phyloP scores from a whole-genome alignment of 2,797 vertebrate genomes.

The Microctenopoma lineatum region DNA sequence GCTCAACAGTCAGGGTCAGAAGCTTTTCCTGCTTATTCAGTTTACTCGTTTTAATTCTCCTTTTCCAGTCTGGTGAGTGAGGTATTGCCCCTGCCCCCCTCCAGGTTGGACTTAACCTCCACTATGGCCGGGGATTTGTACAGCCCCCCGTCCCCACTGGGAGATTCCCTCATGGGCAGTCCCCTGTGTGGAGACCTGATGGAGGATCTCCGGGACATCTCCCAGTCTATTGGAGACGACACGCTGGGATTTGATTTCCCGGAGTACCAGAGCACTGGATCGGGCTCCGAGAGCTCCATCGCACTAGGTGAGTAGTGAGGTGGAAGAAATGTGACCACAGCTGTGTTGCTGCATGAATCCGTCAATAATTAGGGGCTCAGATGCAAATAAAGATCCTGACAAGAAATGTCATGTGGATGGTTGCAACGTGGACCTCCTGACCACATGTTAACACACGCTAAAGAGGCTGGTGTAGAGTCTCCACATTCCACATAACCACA shows the following conservation, averaged over 20 bases:
- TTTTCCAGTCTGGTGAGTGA: conserved; percentile 73
- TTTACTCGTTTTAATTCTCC: not conserved
- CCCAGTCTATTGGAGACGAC: conserved; percentile 87
- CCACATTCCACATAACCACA: not conserved
- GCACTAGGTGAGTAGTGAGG: conserved; percentile 75
- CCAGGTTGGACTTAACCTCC: conserved; percentile 41
- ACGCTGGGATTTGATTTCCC: conserved; percentile 86
- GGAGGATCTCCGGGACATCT: conserved; percentile 88
- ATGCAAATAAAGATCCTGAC: not conserved
- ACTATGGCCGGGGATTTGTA: conserved; percentile 88
- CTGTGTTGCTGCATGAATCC: not conserved
- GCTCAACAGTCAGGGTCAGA: not conserved
- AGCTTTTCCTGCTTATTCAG: not conserved
- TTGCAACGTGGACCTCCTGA: conserved; percentile 16
- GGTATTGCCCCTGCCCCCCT: conserved; percentile 9
- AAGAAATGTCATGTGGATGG: not conserved
- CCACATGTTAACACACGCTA: not conserved
- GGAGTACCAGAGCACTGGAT: conserved; percentile 87
- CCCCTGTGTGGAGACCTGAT: conserved; percentile 92
- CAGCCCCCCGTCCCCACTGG: conserved; percentile 86
- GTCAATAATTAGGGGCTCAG: not conserved
- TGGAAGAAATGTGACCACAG: too few relatives aligned
- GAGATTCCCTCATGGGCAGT: conserved; percentile 88
- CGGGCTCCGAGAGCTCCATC: conserved; percentile 85
- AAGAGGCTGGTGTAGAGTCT: conserved; percentile 1